A percentile compares a stretch with the other conserved stretches of the same genome.
Evolutionary conservation across 2,113 vertebrate genomes (phyloP).

Genomic region (Phainopepla nitens): DNA sequence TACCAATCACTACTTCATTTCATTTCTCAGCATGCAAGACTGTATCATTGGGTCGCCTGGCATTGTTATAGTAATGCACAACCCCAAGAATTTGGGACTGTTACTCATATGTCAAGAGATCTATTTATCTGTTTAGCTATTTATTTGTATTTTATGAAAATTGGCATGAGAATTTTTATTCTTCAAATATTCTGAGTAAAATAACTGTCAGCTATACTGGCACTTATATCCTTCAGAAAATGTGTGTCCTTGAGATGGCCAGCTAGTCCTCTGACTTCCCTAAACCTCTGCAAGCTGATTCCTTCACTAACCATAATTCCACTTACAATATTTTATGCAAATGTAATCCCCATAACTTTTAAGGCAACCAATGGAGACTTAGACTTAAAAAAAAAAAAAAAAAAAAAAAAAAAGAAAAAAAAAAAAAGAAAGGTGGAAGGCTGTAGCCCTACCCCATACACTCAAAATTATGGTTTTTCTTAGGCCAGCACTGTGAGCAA

Average conservation of each 20-base stretch:
- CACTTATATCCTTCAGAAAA: neutral
- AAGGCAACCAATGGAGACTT: conserved; percentile 28
- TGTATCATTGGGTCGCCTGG: neutral
- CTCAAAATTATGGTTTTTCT: conserved; percentile 35
- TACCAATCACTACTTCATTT: fast-evolving
- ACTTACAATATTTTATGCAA: conserved; percentile 30
- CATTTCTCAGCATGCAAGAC: neutral
- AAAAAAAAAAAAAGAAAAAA: neutral
- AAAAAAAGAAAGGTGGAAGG: neutral
- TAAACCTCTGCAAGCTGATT: conserved; percentile 33
- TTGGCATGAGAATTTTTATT: conserved; percentile 28
- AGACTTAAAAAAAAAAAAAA: neutral
- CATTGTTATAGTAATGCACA: neutral
- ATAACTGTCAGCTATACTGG: conserved; percentile 29
- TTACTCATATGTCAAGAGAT: neutral
- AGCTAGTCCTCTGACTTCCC: conserved; percentile 42
- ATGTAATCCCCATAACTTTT: conserved; percentile 16
- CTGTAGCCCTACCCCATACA: neutral
- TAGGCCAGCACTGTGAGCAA: neutral
- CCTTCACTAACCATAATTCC: neutral
- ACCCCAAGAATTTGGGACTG: neutral
- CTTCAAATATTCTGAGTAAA: conserved; percentile 39
- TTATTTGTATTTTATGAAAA: neutral
- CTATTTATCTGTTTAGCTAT: neutral
- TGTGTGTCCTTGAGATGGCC: neutral